Base-by-base conservation (phyloP, 2,888 invertebrate species). In the Theodoxus fluviatilis region DNA sequence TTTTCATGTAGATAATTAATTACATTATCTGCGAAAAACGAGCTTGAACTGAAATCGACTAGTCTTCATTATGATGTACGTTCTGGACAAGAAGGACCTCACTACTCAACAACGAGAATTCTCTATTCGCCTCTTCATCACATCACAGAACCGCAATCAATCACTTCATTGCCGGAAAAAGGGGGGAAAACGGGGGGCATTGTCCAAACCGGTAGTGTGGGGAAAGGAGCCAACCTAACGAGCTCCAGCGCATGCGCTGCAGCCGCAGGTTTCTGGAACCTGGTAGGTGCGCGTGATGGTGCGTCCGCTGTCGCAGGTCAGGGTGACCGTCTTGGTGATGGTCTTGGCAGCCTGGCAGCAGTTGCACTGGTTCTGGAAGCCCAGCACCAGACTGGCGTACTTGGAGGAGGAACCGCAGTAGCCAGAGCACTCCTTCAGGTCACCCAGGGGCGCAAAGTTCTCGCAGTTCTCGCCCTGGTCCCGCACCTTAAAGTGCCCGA, bases 401-500 rank as follows among this genome's bases (percentile, higher is more conserved):
- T 71, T 75, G 3, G 79, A 75, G n/a, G 67, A 67, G 0, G 82
- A 81, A 22, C 72, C 76, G 67, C 82, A 83, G 71, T 75, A 77
- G 6, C 83, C 82, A n/a, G 79, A 75, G 68, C 83, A 83, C 66
- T 81, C 78, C 59, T 67, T 76, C 25, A 83, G 75, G 61, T 81
- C 81, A 12, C 70, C 65, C 18, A 83, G 71, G 6, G 78, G 76
- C n/a, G 75, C 73, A 4, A 67, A 66, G 67, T 83, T 83, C 70
- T 76, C 61, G 71, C 83, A 83, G 4, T 72, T 43, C 25, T 74
- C 75, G 28, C 77, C 73, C 33, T 73, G 74, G 71, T 78, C 73
- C 43, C 22, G 68, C n/a, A 79, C 73, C 43, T 71, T 74, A 77
- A 83, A 80, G 74, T 75, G 79, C 22, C 81, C 81, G 9, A 83